phyloP scores from a whole-genome alignment of 1,140 invertebrate genomes.

The Apis florea region DNA sequence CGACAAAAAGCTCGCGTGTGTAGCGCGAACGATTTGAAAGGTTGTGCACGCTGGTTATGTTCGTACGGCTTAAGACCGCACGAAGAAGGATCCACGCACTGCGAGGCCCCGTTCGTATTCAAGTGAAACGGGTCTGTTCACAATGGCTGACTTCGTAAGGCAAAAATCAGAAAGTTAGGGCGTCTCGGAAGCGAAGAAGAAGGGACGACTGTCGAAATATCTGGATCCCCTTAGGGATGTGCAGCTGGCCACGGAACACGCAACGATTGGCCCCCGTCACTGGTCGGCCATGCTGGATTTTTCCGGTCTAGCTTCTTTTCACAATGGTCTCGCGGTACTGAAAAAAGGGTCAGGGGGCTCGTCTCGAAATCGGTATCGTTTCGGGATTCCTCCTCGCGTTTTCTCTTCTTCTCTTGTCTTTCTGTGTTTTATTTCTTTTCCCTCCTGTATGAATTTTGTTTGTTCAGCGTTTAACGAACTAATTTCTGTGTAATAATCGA shows the following conservation, averaged over 20 bases:
- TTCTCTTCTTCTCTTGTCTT: not conserved
- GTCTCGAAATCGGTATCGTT: slow-evolving; percentile 39
- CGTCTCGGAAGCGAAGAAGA: slow-evolving; percentile 49
- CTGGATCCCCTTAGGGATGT: slow-evolving; percentile 69
- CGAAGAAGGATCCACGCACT: slow-evolving; percentile 43
- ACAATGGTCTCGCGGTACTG: slow-evolving; percentile 61
- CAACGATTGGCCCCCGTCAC: slow-evolving; percentile 71
- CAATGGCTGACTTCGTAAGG: slow-evolving; percentile 81
- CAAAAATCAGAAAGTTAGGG: slow-evolving; percentile 81
- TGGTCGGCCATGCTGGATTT: slow-evolving; percentile 78
- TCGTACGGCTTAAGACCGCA: slow-evolving; percentile 62
- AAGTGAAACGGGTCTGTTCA: slow-evolving; percentile 66
- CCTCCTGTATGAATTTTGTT: too few relatives aligned
- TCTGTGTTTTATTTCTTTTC: not conserved
- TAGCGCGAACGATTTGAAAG: slow-evolving; percentile 26
- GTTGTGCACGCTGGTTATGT: not conserved
- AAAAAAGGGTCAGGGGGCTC: slow-evolving; percentile 53
- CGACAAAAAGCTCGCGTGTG: slow-evolving; percentile 50
- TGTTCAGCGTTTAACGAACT: too few relatives aligned
- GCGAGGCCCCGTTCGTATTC: slow-evolving; percentile 16
- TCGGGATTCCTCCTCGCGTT: slow-evolving; percentile 5
- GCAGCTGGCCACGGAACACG: slow-evolving; percentile 76
- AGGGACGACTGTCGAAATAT: slow-evolving; percentile 59
- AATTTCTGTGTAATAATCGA: too few relatives aligned
- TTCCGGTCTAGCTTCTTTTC: slow-evolving; percentile 76